Percentiles rank a stretch among this genome's conserved stretches.
Evolutionary conservation across 2,113 vertebrate genomes (phyloP).

Genomic region (Telmatochromis bifrenatus): DNA sequence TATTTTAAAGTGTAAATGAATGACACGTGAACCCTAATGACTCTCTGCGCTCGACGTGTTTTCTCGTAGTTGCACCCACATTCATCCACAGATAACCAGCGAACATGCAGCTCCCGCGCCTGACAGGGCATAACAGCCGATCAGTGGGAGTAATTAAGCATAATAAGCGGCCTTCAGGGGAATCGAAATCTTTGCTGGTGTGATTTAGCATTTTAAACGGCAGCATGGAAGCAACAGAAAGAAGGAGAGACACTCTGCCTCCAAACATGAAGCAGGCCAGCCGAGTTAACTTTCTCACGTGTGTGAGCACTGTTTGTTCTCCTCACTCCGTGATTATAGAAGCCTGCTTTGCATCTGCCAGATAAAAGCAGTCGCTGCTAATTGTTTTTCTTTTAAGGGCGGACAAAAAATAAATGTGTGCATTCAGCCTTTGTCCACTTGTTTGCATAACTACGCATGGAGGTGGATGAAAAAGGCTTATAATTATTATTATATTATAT

Average conservation of each 20-base stretch:
- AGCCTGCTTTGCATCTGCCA: not conserved
- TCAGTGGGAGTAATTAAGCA: conserved; percentile 11
- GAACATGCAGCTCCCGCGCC: not conserved
- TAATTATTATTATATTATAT: not conserved
- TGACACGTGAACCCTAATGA: not conserved
- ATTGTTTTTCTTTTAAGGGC: not conserved
- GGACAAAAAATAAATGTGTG: not conserved
- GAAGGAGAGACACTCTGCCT: not conserved
- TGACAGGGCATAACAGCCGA: not conserved
- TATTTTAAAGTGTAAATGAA: not conserved
- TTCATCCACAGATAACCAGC: not conserved
- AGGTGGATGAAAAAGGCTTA: not conserved
- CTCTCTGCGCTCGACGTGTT: not conserved
- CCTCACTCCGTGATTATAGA: not conserved
- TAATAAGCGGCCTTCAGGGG: not conserved
- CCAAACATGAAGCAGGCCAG: not conserved
- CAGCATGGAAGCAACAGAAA: not conserved
- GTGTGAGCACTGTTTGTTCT: not conserved
- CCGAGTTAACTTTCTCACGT: not conserved
- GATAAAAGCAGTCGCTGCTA: not conserved
- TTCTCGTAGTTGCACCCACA: not conserved
- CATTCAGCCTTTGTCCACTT: not conserved
- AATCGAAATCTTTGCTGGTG: not conserved
- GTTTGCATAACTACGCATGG: not conserved
- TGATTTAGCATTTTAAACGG: not conserved